These are phyloP conservation scores for Stichopus chloronotus DNA, from an alignment of 35 echinoderm and acorn worm genomes.

Conservation along the genomic window DNA sequence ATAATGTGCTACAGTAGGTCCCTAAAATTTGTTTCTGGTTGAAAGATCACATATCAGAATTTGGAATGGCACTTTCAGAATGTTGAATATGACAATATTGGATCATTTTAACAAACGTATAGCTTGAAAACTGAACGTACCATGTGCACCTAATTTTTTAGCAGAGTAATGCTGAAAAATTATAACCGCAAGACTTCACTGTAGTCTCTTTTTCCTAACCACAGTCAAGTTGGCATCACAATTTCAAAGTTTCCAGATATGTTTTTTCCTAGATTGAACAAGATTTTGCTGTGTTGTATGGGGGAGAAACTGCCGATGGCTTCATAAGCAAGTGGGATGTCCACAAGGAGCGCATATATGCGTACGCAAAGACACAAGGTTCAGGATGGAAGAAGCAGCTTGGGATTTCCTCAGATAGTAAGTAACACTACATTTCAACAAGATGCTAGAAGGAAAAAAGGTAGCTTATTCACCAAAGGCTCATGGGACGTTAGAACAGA, in stretches of 20 bases:
- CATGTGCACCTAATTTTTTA: not conserved
- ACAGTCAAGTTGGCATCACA: not conserved
- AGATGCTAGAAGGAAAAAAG: not conserved
- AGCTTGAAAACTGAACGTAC: not conserved
- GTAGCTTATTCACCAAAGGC: not conserved
- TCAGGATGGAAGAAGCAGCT: not conserved
- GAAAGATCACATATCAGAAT: too few relatives aligned
- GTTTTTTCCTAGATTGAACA: too few relatives aligned
- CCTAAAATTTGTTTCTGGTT: too few relatives aligned
- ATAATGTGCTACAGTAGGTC: too few relatives aligned
- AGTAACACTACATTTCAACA: not conserved
- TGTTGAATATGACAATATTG: too few relatives aligned
- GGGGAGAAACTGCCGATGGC: too few relatives aligned
- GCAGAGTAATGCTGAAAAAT: not conserved
- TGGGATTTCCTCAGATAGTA: conserved; percentile 10
- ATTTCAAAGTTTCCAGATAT: not conserved
- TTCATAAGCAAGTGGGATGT: too few relatives aligned
- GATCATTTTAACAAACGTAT: not conserved
- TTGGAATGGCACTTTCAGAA: too few relatives aligned
- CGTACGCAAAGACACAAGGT: not conserved
- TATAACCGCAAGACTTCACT: not conserved
- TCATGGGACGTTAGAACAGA: not conserved
- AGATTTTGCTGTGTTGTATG: too few relatives aligned
- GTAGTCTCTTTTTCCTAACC: not conserved
- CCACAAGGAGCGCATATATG: too few relatives aligned